These are phyloP conservation scores for Sarcophaga variegata DNA, from an alignment of 2,888 invertebrate genomes.

Conservation along the genomic window DNA sequence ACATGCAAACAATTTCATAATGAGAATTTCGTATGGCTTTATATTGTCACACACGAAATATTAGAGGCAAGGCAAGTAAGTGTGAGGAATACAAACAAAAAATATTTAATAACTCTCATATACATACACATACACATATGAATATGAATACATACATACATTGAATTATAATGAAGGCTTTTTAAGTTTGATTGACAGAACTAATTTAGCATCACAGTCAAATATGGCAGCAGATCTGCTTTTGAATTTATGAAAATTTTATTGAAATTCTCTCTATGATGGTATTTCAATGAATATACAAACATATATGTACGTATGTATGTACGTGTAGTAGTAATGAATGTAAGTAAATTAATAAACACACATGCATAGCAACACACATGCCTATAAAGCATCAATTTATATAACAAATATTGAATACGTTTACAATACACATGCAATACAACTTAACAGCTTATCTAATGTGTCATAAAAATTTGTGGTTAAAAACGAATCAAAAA, in stretches of 20 bases:
- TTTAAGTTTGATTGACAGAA: slow-evolving; percentile 70
- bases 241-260: slow-evolving; percentile 55
- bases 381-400: not conserved
- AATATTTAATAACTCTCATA: slow-evolving; percentile 5
- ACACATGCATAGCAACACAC: not conserved
- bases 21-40: slow-evolving; percentile 4
- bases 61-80: not conserved
- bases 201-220: slow-evolving; percentile 69
- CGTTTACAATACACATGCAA: not conserved
- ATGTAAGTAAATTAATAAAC: slow-evolving; percentile 27
- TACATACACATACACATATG: not conserved
- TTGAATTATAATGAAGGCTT: slow-evolving; percentile 43
- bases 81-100: not conserved
- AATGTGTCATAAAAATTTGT: slow-evolving; percentile 41
- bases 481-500: slow-evolving; percentile 27
- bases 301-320: not conserved
- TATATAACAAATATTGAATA: slow-evolving; percentile 9
- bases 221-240: slow-evolving; percentile 50
- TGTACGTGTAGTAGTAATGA: not conserved
- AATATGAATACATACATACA: not conserved
- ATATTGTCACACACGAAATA: slow-evolving; percentile 44
- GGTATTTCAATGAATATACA: not conserved
- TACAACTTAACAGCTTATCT: slow-evolving; percentile 18
- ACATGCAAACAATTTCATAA: not conserved
- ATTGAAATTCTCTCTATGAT: slow-evolving; percentile 19